phyloP scores from a whole-genome alignment of 2,888 invertebrate genomes.

The Cerastis rubricosa region DNA sequence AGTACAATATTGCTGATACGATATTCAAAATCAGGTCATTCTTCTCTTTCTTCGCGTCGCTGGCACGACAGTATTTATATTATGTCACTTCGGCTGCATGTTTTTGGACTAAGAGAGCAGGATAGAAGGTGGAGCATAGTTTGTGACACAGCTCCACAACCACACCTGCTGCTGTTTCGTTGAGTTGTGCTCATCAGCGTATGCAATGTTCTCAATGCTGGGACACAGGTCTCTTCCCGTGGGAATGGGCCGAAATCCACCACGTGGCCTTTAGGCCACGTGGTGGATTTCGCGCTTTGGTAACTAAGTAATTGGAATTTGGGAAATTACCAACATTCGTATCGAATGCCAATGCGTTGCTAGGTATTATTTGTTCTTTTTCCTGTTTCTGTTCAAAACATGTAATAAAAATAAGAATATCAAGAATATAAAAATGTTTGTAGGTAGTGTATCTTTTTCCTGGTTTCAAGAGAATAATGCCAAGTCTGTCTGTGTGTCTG shows the following conservation, averaged over 20 bases:
- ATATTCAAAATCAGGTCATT: no score
- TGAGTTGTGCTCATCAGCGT: background rate
- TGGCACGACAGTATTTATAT: no score
- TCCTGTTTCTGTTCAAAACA: conserved; percentile 30
- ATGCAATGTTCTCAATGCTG: background rate
- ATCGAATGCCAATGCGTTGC: background rate
- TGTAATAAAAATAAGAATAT: conserved; percentile 38
- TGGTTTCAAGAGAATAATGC: conserved; percentile 12
- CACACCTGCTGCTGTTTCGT: background rate
- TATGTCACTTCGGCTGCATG: background rate
- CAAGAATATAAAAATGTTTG: conserved; percentile 10
- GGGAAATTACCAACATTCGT: background rate
- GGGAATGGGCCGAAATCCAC: background rate
- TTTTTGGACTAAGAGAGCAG: background rate
- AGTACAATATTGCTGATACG: no score
- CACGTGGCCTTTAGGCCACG: background rate
- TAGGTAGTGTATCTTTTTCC: conserved; percentile 3
- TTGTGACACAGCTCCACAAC: background rate
- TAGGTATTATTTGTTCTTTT: conserved; percentile 3
- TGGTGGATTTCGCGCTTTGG: no score
- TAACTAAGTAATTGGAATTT: conserved; percentile 5
- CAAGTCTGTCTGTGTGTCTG: background rate
- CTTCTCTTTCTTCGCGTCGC: no score
- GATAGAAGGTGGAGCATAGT: background rate
- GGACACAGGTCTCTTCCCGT: background rate